Conservation (phyloP, 2,888 invertebrate genomes). For the Tridacna gigas region DNA sequence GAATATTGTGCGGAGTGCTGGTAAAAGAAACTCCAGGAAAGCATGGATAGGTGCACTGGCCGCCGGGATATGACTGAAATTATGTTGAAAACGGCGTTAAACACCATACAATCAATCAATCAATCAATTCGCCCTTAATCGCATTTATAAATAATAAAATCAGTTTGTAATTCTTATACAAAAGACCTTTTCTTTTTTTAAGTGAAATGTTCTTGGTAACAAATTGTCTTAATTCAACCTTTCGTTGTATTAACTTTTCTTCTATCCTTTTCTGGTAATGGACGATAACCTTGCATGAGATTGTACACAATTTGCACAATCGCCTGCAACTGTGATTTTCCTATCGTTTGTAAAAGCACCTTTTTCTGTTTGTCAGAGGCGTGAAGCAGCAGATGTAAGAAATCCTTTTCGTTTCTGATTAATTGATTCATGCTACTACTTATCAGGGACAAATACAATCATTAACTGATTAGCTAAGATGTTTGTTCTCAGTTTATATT, state of each 20-base stretch:
- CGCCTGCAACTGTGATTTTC: too few species aligned
- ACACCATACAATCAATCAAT: too few species aligned
- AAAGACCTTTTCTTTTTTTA: too few species aligned
- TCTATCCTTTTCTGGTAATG: neutral
- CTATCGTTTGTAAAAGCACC: constrained; percentile 32
- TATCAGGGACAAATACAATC: constrained; percentile 40
- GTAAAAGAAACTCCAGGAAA: too few species aligned
- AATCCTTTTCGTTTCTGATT: constrained; percentile 29
- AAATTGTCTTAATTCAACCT: constrained; percentile 1
- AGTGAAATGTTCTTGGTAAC: neutral
- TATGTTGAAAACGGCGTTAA: too few species aligned
- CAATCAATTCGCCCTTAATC: constrained; percentile 5
- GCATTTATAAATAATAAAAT: neutral
- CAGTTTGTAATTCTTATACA: constrained; percentile 1
- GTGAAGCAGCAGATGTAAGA: constrained; percentile 29
- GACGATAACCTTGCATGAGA: constrained; percentile 14
- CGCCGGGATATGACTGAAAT: too few species aligned
- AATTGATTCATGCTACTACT: constrained; percentile 25
- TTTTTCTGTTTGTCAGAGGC: constrained; percentile 3
- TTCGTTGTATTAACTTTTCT: constrained; percentile 21
- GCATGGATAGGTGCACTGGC: too few species aligned
- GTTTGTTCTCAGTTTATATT: constrained; percentile 37
- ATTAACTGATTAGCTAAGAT: constrained; percentile 48
- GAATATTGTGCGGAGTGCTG: too few species aligned
- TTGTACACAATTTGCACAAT: constrained; percentile 38